Percentiles rank a stretch among this genome's conserved stretches.
Evolutionary conservation across 2,888 invertebrate genomes (phyloP).

Genomic region (Mimas tiliae): DNA sequence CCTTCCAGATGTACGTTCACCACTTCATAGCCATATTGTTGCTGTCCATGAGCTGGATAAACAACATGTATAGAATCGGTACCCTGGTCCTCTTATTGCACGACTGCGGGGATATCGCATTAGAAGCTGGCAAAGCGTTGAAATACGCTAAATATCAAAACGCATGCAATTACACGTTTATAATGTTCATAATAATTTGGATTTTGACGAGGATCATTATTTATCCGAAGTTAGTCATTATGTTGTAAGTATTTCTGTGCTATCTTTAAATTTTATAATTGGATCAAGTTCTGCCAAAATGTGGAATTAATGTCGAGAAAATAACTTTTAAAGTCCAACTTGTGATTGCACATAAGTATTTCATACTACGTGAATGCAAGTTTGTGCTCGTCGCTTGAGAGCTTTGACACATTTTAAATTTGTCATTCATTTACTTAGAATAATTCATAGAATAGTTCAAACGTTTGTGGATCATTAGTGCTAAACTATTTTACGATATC

Average conservation of each 20-base stretch:
- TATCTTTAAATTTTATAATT: background rate
- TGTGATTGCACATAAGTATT: too few species aligned
- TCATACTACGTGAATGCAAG: too few species aligned
- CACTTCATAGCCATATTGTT: constrained; percentile 86
- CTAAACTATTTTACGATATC: too few species aligned
- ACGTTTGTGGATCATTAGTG: too few species aligned
- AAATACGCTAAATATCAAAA: constrained; percentile 18
- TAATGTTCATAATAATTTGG: constrained; percentile 5
- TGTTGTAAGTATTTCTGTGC: background rate
- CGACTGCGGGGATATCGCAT: constrained; percentile 1
- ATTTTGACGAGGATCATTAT: constrained; percentile 11
- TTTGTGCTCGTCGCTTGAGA: too few species aligned
- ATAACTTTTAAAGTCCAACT: background rate
- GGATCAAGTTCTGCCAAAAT: background rate
- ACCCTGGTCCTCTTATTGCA: background rate
- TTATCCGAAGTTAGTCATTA: background rate
- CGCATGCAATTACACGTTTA: constrained; percentile 5
- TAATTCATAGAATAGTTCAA: too few species aligned
- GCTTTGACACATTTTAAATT: too few species aligned
- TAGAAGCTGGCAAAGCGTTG: constrained; percentile 10
- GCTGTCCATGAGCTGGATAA: constrained; percentile 2
- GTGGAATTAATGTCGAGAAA: too few species aligned
- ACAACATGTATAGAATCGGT: background rate
- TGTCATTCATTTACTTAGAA: too few species aligned
- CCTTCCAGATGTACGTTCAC: constrained; percentile 98